Evolutionary conservation across 2,797 vertebrate species (phyloP).

Genomic region (Mastacembelus armatus): DNA sequence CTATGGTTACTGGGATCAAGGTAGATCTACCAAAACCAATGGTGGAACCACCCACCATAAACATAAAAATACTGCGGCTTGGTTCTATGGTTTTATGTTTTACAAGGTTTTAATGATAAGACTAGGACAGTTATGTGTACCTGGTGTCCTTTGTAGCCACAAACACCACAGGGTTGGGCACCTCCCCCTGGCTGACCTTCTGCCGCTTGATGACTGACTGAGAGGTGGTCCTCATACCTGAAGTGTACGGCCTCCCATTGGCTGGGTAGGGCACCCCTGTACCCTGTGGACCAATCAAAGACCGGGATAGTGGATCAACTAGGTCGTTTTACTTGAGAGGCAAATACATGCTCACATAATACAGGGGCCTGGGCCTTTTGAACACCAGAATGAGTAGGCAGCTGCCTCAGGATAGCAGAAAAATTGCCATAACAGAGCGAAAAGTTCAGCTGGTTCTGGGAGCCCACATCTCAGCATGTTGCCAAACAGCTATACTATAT

Average conservation of each 20-base stretch:
- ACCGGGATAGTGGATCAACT: not conserved
- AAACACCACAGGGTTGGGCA: slow-evolving; percentile 95
- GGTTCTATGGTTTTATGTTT: not conserved
- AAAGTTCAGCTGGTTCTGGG: too few species aligned
- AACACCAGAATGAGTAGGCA: not conserved
- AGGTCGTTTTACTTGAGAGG: not conserved
- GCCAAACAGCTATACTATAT: too few species aligned
- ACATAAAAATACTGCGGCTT: not conserved
- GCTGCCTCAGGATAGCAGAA: too few species aligned
- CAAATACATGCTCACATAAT: not conserved
- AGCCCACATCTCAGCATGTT: too few species aligned
- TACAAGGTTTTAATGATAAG: not conserved
- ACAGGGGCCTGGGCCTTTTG: too few species aligned
- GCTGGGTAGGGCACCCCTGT: slow-evolving; percentile 89
- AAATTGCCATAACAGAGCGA: too few species aligned
- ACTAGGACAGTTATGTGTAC: slow-evolving; percentile 57
- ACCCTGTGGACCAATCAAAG: slow-evolving; percentile 78
- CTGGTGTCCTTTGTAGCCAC: slow-evolving; percentile 97
- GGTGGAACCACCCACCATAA: too few species aligned
- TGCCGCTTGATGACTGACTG: slow-evolving; percentile 93
- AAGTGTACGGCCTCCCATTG: slow-evolving; percentile 91
- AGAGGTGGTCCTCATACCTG: slow-evolving; percentile 90
- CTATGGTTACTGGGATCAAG: too few species aligned
- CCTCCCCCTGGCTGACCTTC: slow-evolving; percentile 94
- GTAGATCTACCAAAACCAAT: too few species aligned